Base-by-base conservation (phyloP, 2,113 vertebrate species). In the Indicator indicator region DNA sequence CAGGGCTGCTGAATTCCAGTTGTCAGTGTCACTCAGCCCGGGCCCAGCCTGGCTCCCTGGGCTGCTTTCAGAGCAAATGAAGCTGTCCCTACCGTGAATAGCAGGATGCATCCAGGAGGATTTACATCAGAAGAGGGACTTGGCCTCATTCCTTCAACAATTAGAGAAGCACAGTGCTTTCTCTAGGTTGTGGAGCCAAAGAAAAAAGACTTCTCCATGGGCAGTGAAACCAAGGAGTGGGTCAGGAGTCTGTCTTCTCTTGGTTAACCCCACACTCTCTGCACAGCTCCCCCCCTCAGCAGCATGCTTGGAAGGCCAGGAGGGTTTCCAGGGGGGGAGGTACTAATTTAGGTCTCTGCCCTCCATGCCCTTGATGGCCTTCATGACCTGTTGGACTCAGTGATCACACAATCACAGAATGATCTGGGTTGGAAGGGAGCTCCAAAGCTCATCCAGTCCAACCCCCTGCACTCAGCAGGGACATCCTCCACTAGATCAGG, bases 81-180 rank as follows among this genome's bases (percentile, higher is more conserved):
- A 90, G 68, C 76, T 91, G 71, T 94, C 88, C 9, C 3, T 50
- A 27, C 71, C 73, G 71, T 85, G 90, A 94, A 91, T 71, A 90
- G 72, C 18, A 0, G 88, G 90, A 74, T 83, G 88, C 69, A 83
- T 69, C 92, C 85, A 67, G 68, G 38, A 75, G 52, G 56, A 95
- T 93, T 94, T 95, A 92, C 90, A 96, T 91, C 92, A 96, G 88
- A 93, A 96, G 72, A 77, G 90, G 72, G 56, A 83, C 85, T 94
- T 95, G 96, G 85, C 83, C 86, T 90, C 83, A 78, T 89, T 89
- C 79, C 56, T 86, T 88, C 88, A 86, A 64, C 88, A 91, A 91
- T 60, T 81, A 33, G 16, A 89, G 93, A 80, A 94, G 46, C 71
- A 32, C 75, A 60, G 85, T 54, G 68, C 52, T 74, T 91, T 50